Evolutionary conservation across 2,113 vertebrate genomes (phyloP), one percentile per base, ranked within the genome.

Genomic region (Cebus imitator): DNA sequence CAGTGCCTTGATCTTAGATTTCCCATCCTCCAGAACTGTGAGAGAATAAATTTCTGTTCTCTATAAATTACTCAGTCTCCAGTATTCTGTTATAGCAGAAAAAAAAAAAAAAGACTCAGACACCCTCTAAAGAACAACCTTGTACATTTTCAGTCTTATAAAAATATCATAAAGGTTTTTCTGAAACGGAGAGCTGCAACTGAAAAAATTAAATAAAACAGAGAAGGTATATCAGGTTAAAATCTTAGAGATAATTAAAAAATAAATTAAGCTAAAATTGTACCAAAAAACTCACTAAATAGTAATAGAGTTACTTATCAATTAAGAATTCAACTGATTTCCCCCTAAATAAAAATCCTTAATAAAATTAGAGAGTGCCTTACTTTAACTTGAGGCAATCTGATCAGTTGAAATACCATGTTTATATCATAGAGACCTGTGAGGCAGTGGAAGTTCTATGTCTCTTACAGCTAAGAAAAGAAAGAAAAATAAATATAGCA

Each of bases 191-290:
- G 70, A 93, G 37, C 76, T 92, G 16, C 10, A 97, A 96, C 40
- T 96, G 23, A 90, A 94, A 94, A 90, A 87, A n/a, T 35, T 73
- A 95, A 89, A 95, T 76, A 43, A 82, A 91, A 83, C n/a, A 55
- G 50, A 91, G 37, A 83, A 58, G 6, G 10, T n/a, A 81, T 55
- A 83, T 76, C 52, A 40, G 17, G 43, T 55, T 96, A 91, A 94
- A 75, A 90, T 93, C 68, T 82, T 78, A 87, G 11, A 35, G 57
- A 17, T 94, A 96, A 94, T 50, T 84, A 91, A 88, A 87, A 94
- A 87, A 87, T 40, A 87, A 66, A 43, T 70, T 61, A 84, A 90
- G 64, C 78, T 76, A 57, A 92, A 92, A 70, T 57, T 84, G 37
- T 27, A 90, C 35, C 17, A 75, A 32, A 18, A 55, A n/a, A 89